Conservation (phyloP, 2,888 invertebrate genomes). For the Blera fallax region DNA sequence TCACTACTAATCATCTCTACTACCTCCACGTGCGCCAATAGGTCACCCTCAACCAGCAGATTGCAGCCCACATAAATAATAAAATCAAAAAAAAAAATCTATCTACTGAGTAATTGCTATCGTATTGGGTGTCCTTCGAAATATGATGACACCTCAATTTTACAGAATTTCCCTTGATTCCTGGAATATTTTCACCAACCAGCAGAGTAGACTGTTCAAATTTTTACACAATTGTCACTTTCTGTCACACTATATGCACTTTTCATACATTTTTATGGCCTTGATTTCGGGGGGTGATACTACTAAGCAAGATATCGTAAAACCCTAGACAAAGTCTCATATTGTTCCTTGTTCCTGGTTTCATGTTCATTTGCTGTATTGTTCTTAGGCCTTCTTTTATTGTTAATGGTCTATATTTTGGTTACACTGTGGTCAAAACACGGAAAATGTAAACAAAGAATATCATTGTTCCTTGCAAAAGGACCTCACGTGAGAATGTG, state of each 20-base stretch:
- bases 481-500: conserved; percentile 71
- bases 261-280: conserved; percentile 43
- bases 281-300: conserved; percentile 69
- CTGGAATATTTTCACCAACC: conserved; percentile 49
- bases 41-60: conserved; percentile 1
- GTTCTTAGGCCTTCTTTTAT: conserved; percentile 53
- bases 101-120: conserved; percentile 64
- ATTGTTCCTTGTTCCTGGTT: conserved; percentile 47
- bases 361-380: conserved; percentile 62
- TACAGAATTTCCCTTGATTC: conserved; percentile 38
- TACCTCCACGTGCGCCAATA: conserved; percentile 37
- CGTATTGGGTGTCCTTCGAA: conserved; percentile 65
- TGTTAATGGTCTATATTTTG: conserved; percentile 76
- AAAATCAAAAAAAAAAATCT: conserved; percentile 30
- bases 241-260: conserved; percentile 42
- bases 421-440: conserved; percentile 81
- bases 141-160: conserved; percentile 64
- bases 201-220: conserved; percentile 14
- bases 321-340: conserved; percentile 35
- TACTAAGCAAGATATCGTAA: conserved; percentile 52
- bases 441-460: conserved; percentile 75
- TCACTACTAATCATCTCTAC: not conserved
- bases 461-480: conserved; percentile 39
- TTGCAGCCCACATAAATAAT: conserved; percentile 43
- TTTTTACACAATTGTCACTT: conserved; percentile 41